phyloP scores from a whole-genome alignment of 2,888 invertebrate genomes.

The Spilosoma lubricipeda region DNA sequence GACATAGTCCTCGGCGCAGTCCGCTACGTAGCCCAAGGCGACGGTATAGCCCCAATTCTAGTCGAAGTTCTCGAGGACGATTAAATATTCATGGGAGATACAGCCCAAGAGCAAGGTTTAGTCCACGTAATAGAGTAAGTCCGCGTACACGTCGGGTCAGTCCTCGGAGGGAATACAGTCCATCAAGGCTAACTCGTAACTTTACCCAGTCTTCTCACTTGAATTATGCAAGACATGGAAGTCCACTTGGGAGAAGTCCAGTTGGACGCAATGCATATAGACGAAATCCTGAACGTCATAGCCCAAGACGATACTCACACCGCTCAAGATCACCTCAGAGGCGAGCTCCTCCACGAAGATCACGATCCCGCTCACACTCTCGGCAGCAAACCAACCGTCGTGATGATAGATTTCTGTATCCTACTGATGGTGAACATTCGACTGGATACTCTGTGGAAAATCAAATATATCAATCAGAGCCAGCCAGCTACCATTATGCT shows the following conservation, averaged over 20 bases:
- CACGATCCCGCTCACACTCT: constrained; percentile 42
- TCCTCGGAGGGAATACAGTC: neutral
- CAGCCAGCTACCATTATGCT: constrained; percentile 26
- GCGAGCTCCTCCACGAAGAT: constrained; percentile 34
- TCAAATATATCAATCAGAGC: constrained; percentile 35
- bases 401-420: constrained; percentile 65
- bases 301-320: constrained; percentile 46
- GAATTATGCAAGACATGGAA: constrained; percentile 14
- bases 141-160: neutral
- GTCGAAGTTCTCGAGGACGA: constrained; percentile 5
- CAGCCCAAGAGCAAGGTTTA: neutral
- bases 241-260: constrained; percentile 40
- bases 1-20: constrained; percentile 19
- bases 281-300: constrained; percentile 47
- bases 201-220: neutral
- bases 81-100: neutral
- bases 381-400: constrained; percentile 40
- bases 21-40: constrained; percentile 38
- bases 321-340: constrained; percentile 52
- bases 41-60: constrained; percentile 25
- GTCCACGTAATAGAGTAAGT: constrained; percentile 17
- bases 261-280: constrained; percentile 38
- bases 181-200: neutral
- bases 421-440: constrained; percentile 43
- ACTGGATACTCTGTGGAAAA: constrained; percentile 26